phyloP scores from a whole-genome alignment of 2,113 vertebrate genomes.

The Odobenus rosmarus region DNA sequence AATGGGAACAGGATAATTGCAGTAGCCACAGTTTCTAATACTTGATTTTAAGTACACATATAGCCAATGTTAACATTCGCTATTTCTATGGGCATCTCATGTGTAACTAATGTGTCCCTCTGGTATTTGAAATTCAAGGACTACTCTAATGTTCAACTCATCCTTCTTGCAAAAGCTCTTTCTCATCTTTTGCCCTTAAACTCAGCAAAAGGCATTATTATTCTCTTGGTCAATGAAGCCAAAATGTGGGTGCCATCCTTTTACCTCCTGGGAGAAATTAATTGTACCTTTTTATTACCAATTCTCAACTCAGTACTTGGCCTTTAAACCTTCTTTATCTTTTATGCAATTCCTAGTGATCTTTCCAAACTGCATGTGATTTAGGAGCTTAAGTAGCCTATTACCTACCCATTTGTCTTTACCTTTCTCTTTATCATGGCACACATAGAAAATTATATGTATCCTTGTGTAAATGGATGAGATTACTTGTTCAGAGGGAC shows the following conservation, averaged over 20 bases:
- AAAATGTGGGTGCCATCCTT: neutral
- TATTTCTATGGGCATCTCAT: neutral
- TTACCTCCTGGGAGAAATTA: neutral
- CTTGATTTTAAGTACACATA: neutral
- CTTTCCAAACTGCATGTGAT: neutral
- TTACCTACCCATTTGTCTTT: neutral
- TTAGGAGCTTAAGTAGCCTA: neutral
- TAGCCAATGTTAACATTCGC: neutral
- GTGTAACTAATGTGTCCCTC: neutral
- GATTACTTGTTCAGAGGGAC: neutral
- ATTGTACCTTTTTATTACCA: neutral
- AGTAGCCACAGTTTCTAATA: neutral
- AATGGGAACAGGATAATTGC: neutral
- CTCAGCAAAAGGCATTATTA: neutral
- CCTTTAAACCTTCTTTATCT: conserved; percentile 26
- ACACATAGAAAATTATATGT: neutral
- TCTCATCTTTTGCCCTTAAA: neutral
- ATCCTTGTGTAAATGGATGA: neutral
- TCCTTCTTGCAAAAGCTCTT: neutral
- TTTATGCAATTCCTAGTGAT: neutral
- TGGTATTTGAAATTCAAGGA: neutral
- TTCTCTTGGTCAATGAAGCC: neutral
- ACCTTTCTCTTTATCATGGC: neutral
- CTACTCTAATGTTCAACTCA: neutral
- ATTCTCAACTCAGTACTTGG: neutral